Conservation (phyloP, 2,888 invertebrate genomes). For the Thereva nobilitata region DNA sequence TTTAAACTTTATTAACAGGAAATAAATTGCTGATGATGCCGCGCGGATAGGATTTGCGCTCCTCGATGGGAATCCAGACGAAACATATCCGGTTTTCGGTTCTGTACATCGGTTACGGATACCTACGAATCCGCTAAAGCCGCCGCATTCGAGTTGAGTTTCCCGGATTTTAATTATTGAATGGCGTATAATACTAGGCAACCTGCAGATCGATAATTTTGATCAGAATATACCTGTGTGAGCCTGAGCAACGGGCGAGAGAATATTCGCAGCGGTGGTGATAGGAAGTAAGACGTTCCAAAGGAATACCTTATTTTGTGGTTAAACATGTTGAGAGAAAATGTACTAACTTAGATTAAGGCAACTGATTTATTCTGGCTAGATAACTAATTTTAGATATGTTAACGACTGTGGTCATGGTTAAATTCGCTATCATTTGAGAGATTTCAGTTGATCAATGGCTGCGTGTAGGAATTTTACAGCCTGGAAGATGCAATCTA, state of each 20-base stretch:
- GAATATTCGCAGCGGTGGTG: conserved; percentile 7
- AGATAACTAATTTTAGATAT: conserved; percentile 31
- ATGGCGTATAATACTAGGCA: too few relatives aligned
- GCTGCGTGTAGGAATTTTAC: not conserved
- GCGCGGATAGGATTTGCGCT: too few relatives aligned
- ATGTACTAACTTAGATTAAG: conserved; percentile 15
- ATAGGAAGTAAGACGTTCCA: conserved; percentile 13
- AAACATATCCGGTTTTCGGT: too few relatives aligned
- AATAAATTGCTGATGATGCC: too few relatives aligned
- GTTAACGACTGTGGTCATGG: conserved; percentile 8
- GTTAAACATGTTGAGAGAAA: conserved; percentile 25
- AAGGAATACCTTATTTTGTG: not conserved
- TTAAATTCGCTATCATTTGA: conserved; percentile 9
- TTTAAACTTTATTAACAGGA: too few relatives aligned
- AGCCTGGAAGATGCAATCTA: too few relatives aligned
- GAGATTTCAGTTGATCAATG: conserved; percentile 5
- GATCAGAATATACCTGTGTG: not conserved
- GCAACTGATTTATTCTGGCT: conserved; percentile 20
- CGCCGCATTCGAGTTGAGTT: too few relatives aligned
- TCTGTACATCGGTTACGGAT: too few relatives aligned
- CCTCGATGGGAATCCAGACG: too few relatives aligned
- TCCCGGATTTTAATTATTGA: too few relatives aligned
- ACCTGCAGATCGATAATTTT: too few relatives aligned
- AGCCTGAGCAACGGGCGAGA: not conserved
- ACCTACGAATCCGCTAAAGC: too few relatives aligned